Evolutionary conservation across 2,113 vertebrate genomes (phyloP).

Genomic region (Macaca mulatta): DNA sequence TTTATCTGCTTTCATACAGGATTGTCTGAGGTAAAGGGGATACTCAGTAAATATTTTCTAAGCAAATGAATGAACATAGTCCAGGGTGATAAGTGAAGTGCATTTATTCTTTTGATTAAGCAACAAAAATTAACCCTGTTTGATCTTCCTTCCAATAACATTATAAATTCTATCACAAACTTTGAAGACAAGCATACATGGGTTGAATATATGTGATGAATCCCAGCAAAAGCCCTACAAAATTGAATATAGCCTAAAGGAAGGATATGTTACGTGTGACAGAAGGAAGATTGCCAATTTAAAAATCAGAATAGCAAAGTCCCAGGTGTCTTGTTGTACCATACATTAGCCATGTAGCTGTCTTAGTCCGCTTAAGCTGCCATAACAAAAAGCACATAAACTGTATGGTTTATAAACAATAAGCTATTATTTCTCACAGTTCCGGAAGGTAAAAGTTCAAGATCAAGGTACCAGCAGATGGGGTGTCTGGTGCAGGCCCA

Average conservation of each 20-base stretch:
- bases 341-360: background rate
- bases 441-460: background rate
- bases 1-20: background rate
- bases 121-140: background rate
- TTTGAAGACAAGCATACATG: background rate
- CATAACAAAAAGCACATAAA: background rate
- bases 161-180: background rate
- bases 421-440: background rate
- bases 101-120: background rate
- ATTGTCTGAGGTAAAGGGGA: background rate
- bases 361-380: background rate
- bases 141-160: background rate
- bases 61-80: background rate
- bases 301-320: background rate
- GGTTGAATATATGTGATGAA: background rate
- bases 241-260: background rate
- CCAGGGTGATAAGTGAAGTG: background rate
- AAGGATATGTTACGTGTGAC: background rate
- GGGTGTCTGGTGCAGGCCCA: background rate
- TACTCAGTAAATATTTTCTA: background rate
- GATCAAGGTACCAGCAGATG: background rate
- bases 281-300: background rate
- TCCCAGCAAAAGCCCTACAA: background rate
- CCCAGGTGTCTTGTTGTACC: background rate
- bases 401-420: background rate